A percentile compares a stretch with the other conserved stretches of the same genome.
phyloP scores from a whole-genome alignment of 2,888 invertebrate species.

The Athripsodes cinereus region DNA sequence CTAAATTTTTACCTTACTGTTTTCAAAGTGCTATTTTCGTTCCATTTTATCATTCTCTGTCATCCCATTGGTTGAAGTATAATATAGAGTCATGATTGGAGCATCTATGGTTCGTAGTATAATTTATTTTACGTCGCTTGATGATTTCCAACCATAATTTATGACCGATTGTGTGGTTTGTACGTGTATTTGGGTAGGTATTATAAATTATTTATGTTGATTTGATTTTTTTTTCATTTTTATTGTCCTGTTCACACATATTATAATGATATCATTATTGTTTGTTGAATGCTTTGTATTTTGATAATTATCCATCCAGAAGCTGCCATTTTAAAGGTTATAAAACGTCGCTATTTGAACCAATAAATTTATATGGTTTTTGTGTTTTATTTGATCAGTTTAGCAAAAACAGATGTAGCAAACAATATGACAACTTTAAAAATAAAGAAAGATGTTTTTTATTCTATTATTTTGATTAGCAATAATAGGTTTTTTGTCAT shows the following conservation, averaged over 20 bases:
- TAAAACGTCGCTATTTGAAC: neutral
- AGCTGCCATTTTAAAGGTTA: neutral
- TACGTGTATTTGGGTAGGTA: neutral
- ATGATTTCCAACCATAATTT: conserved; percentile 26
- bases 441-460: too few relatives aligned
- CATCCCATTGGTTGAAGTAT: too few relatives aligned
- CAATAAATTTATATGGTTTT: too few relatives aligned
- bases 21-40: too few relatives aligned
- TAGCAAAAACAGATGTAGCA: too few relatives aligned
- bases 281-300: neutral
- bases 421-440: too few relatives aligned
- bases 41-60: too few relatives aligned
- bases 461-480: too few relatives aligned
- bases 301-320: neutral
- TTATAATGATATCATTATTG: neutral
- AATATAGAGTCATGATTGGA: conserved; percentile 13
- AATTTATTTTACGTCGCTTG: conserved; percentile 25
- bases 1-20: too few relatives aligned
- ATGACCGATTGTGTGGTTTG: conserved; percentile 23
- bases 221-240: conserved; percentile 20
- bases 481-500: too few relatives aligned
- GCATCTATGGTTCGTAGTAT: conserved; percentile 14
- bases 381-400: too few relatives aligned
- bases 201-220: too few relatives aligned
- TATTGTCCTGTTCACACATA: conserved; percentile 22